Evolutionary conservation across 1,140 invertebrate genomes (phyloP).

Genomic region (Drosophila ogumai): DNA sequence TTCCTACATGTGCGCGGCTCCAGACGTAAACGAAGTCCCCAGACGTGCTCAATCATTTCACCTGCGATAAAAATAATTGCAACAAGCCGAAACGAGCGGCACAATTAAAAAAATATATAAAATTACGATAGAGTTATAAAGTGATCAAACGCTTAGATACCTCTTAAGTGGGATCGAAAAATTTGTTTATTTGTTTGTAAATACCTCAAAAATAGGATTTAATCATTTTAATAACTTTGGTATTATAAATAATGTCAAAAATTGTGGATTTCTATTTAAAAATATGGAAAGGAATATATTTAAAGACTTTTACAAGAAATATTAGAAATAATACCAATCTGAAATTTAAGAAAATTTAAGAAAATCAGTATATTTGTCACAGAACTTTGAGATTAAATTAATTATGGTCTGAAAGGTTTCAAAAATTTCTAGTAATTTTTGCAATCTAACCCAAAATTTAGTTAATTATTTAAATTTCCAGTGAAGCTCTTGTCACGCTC

Average conservation of each 20-base stretch:
- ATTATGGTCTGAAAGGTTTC: not conserved
- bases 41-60: constrained; percentile 74
- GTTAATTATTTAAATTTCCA: no score
- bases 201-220: not conserved
- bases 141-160: constrained; percentile 14
- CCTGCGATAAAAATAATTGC: constrained; percentile 64
- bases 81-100: constrained; percentile 33
- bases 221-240: not conserved
- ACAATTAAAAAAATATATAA: constrained; percentile 37
- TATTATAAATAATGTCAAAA: not conserved
- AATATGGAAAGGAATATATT: not conserved
- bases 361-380: not conserved
- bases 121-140: not conserved
- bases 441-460: not conserved
- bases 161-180: not conserved
- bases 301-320: not conserved
- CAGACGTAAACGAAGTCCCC: constrained; percentile 52
- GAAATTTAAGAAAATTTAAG: not conserved
- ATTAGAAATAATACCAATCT: not conserved
- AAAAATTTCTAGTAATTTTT: not conserved
- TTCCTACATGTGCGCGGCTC: constrained; percentile 14
- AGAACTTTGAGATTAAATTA: not conserved
- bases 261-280: not conserved
- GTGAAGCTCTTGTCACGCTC: constrained; percentile 9
- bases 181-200: not conserved